A percentile compares a stretch with the other conserved stretches of the same genome.
phyloP scores from a whole-genome alignment of 1,140 invertebrate species.

The Achatina immaculata region DNA sequence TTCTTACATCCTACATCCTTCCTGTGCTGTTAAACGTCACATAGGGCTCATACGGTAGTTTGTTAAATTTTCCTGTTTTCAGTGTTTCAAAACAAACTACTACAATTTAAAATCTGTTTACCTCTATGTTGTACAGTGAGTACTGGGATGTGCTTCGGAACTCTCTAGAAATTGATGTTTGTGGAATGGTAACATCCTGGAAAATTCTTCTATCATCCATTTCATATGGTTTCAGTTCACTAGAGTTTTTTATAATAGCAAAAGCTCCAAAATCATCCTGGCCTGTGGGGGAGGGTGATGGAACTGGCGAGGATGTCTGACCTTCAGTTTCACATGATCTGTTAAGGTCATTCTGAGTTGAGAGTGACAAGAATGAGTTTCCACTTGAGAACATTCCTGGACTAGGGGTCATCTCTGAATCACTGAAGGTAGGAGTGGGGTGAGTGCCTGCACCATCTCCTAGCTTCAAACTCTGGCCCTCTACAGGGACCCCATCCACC shows the following conservation, averaged over 20 bases:
- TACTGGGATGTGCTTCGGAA: slow-evolving; percentile 48
- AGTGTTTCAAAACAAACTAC: too few relatives aligned
- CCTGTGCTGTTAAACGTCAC: too few relatives aligned
- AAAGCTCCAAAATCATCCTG: not conserved
- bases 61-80: too few relatives aligned
- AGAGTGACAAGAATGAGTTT: not conserved
- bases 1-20: too few relatives aligned
- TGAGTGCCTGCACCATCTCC: not conserved
- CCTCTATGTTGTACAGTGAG: slow-evolving; percentile 54
- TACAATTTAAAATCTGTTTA: too few relatives aligned
- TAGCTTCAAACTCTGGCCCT: not conserved
- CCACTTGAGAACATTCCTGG: slow-evolving; percentile 13
- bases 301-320: not conserved
- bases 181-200: slow-evolving; percentile 48
- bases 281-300: slow-evolving; percentile 15
- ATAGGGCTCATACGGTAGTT: too few relatives aligned
- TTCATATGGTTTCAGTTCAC: not conserved
- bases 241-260: not conserved
- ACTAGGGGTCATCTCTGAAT: not conserved
- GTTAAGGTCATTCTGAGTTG: slow-evolving; percentile 5
- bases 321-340: not conserved
- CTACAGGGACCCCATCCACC: not conserved
- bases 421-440: not conserved
- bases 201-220: slow-evolving; percentile 41
- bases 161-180: slow-evolving; percentile 44